A percentile compares a stretch with the other conserved stretches of the same genome.
Conservation (phyloP, 2,888 invertebrate species). For the Abrostola triplasia region DNA sequence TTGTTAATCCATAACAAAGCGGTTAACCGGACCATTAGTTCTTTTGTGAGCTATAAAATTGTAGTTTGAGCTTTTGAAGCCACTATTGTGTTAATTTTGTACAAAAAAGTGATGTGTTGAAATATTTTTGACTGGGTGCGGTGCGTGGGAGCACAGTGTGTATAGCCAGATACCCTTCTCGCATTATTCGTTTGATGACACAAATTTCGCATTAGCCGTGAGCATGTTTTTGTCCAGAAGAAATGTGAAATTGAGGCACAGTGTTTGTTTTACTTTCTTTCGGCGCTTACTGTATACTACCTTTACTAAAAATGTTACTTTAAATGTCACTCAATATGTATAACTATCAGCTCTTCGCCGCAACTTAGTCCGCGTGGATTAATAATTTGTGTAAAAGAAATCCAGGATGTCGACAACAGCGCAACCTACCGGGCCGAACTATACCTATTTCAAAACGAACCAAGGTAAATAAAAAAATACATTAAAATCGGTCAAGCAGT, state of each 20-base stretch:
- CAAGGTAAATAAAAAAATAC: too few relatives aligned
- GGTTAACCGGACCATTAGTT: slow-evolving; percentile 82
- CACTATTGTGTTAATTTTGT: slow-evolving; percentile 49
- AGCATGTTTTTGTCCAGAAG: background rate
- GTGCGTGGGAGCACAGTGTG: slow-evolving; percentile 61
- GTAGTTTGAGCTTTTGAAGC: slow-evolving; percentile 43
- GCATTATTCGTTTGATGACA: slow-evolving; percentile 43
- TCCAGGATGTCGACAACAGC: too few relatives aligned
- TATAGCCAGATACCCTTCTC: slow-evolving; percentile 14
- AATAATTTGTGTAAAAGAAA: too few relatives aligned
- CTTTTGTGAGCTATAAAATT: slow-evolving; percentile 69
- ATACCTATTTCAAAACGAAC: too few relatives aligned
- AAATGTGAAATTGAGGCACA: background rate
- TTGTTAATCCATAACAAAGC: slow-evolving; percentile 74
- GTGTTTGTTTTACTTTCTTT: background rate
- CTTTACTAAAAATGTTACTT: too few relatives aligned
- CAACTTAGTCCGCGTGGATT: too few relatives aligned
- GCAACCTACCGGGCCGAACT: too few relatives aligned
- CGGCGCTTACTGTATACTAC: too few relatives aligned
- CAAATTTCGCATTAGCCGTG: slow-evolving; percentile 32
- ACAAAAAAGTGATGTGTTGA: slow-evolving; percentile 54
- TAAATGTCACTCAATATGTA: too few relatives aligned
- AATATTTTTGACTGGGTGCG: slow-evolving; percentile 63
- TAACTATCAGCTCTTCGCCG: too few relatives aligned
- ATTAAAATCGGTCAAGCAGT: too few relatives aligned